Percentiles rank a stretch among this genome's conserved stretches.
phyloP scores from a whole-genome alignment of 2,797 vertebrate genomes.

The Darevskia mixta region DNA sequence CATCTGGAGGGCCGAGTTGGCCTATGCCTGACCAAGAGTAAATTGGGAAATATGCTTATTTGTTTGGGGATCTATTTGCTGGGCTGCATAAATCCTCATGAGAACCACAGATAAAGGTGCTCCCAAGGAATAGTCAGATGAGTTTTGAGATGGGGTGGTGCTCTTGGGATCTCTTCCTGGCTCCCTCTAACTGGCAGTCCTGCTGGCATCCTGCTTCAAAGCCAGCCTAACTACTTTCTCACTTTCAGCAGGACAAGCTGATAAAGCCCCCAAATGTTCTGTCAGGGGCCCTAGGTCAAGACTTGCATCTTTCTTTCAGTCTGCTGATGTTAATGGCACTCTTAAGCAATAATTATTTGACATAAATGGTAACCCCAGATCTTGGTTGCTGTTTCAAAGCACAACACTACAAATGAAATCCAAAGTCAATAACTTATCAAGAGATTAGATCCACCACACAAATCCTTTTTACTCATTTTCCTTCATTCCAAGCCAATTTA shows the following conservation, averaged over 20 bases:
- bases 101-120: background rate
- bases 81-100: no score
- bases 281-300: background rate
- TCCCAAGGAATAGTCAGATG: no score
- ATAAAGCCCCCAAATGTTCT: background rate
- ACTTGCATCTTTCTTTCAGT: background rate
- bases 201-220: background rate
- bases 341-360: background rate
- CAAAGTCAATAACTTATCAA: slow-evolving; percentile 43
- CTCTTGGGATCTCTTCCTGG: background rate
- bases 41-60: no score
- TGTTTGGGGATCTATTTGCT: no score
- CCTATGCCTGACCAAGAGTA: background rate
- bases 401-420: slow-evolving; percentile 23
- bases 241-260: background rate
- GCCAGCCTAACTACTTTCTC: background rate
- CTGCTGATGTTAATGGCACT: background rate
- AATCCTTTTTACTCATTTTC: slow-evolving; percentile 37
- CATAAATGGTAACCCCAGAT: background rate
- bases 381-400: background rate
- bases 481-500: slow-evolving; percentile 36
- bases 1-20: no score
- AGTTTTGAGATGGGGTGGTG: background rate
- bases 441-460: slow-evolving; percentile 51
- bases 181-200: background rate